Evolutionary conservation across 92 coral and sea anemone genomes (phyloP), one percentile per base, ranked within the genome.

Genomic region (Epizoanthus illoricatus): DNA sequence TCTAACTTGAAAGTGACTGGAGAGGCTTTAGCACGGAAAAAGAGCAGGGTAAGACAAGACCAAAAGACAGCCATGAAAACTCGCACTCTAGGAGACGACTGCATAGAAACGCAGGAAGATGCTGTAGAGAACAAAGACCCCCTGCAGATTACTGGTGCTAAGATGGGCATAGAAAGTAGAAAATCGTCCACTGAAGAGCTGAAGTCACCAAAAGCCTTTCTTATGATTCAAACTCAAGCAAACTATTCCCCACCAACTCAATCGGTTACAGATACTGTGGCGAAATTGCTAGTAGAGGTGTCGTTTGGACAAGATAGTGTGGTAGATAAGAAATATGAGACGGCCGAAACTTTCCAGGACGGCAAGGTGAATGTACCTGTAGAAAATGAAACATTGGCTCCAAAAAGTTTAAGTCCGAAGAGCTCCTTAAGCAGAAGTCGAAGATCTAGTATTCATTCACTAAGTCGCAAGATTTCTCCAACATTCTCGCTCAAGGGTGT

Each of bases 401-500:
- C 58, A 42, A 78, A 78, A 43, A 41, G 23, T 9, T 4, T 63
- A 45, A 64, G n/a, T 78, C 72, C 59, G 4, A 78, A 43, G 18
- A 42, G 59, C 6, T 49, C 72, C 23, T 41, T 56, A 21, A 28
- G 54, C 39, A 63, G 82, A 63, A 78, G 82, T 64, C 82, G 82
- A 43, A 20, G 82, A 63, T 78, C 82, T 23, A 78, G 82, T 43
- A 19, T 78, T 64, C 82, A 78, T 42, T 78, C 82, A 45, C 36
- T 78, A 13, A 63, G 82, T 5, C 82, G 82, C 71, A 78, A 78
- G 54, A 78, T 78, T 20, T 78, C 82, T 2, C 71, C 82, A 21
- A 78, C 82, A 5, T 78, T 5, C 70, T 78, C 24, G 40, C 33
- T 78, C 18, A 78, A 63, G 23, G 82, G 65, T 9, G 42, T 23